phyloP scores from a whole-genome alignment of 1,140 invertebrate genomes.

The Melitaea cinxia region DNA sequence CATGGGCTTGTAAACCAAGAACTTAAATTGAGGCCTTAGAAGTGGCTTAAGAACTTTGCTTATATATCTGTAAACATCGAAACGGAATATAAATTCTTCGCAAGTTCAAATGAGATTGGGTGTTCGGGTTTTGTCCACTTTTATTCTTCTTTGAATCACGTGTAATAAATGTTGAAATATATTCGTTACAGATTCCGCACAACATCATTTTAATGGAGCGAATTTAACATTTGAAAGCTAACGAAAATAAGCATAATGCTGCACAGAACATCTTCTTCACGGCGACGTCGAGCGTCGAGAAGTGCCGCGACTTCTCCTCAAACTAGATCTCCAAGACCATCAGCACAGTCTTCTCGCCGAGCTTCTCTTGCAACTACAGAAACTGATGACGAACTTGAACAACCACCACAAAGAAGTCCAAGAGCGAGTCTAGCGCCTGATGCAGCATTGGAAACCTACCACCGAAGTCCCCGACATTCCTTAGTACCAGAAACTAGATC shows the following conservation, averaged over 20 bases:
- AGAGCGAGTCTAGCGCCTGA: slow-evolving; percentile 85
- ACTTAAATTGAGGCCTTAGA: slow-evolving; percentile 30
- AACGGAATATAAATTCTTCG: slow-evolving; percentile 18
- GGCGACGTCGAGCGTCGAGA: slow-evolving; percentile 84
- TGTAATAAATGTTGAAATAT: background rate
- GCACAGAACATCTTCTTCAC: slow-evolving; percentile 84
- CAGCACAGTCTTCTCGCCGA: slow-evolving; percentile 69
- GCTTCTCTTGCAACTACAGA: slow-evolving; percentile 71
- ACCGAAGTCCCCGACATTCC: slow-evolving; percentile 84
- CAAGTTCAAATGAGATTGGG: slow-evolving; percentile 1
- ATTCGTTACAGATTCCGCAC: slow-evolving; percentile 34
- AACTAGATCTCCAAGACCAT: slow-evolving; percentile 74
- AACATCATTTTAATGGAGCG: background rate
- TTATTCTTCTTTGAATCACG: background rate
- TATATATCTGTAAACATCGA: slow-evolving; percentile 21
- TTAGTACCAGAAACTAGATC: slow-evolving; percentile 82
- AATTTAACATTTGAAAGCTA: background rate
- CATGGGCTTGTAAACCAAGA: slow-evolving; percentile 12
- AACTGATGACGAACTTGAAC: slow-evolving; percentile 75
- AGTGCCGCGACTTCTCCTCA: slow-evolving; percentile 85
- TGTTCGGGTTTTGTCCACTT: background rate
- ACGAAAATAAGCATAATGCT: slow-evolving; percentile 77
- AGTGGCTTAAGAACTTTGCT: slow-evolving; percentile 23
- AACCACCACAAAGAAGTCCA: slow-evolving; percentile 82
- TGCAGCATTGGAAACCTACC: slow-evolving; percentile 82